Conservation (phyloP, 2,113 vertebrate species). For the Aphyosemion australe region DNA sequence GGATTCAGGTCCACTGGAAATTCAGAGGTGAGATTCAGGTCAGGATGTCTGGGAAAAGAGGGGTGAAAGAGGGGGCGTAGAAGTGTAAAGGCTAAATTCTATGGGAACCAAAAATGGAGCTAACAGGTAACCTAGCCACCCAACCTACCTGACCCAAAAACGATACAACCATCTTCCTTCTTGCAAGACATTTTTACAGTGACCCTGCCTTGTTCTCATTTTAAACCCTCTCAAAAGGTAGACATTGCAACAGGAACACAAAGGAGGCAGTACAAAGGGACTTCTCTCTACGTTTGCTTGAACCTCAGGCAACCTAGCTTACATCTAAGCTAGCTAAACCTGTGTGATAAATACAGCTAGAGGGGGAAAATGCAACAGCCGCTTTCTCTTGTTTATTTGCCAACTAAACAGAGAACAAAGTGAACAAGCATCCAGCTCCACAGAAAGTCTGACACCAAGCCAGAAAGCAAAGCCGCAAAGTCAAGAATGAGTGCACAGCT, state of each 20-base stretch:
- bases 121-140: background rate
- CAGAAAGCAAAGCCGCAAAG: conserved; percentile 28
- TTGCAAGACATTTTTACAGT: conserved; percentile 24
- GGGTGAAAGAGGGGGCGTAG: conserved; percentile 6
- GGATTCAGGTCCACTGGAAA: conserved; percentile 42
- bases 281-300: conserved; percentile 9
- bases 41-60: conserved; percentile 34
- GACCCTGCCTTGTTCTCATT: conserved; percentile 21
- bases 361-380: conserved; percentile 23
- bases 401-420: conserved; percentile 55
- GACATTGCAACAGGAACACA: conserved; percentile 1
- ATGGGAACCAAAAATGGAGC: conserved; percentile 1
- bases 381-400: conserved; percentile 27
- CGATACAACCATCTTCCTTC: background rate
- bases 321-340: conserved; percentile 44
- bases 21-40: conserved; percentile 31
- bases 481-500: conserved; percentile 27
- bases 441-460: conserved; percentile 13
- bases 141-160: conserved; percentile 10
- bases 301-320: conserved; percentile 42
- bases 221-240: conserved; percentile 27
- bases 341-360: conserved; percentile 54
- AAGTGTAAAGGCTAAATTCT: conserved; percentile 2
- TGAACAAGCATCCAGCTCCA: conserved; percentile 32
- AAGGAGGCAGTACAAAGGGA: conserved; percentile 6